A percentile compares a stretch with the other conserved stretches of the same genome.
Evolutionary conservation across 64 coral and sea anemone genomes (phyloP).

Genomic region (Porites australiensis): DNA sequence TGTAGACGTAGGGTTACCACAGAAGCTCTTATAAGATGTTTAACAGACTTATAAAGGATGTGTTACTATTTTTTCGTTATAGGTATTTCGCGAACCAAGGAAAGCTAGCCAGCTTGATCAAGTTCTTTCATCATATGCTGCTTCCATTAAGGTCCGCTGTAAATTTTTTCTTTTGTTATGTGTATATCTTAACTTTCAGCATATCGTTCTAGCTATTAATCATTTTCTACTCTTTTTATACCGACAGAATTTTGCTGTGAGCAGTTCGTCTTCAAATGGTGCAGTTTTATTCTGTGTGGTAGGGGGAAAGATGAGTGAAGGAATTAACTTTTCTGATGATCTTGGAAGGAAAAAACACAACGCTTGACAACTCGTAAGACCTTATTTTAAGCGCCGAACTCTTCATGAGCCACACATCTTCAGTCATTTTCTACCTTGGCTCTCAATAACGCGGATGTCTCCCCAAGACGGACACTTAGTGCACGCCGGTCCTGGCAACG

Average conservation of each 20-base stretch:
- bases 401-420: no score
- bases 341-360: slow-evolving; percentile 80
- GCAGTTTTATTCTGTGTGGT: slow-evolving; percentile 95
- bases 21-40: no score
- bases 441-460: no score
- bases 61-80: background rate
- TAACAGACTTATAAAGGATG: no score
- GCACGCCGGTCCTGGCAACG: no score
- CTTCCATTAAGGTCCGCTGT: slow-evolving; percentile 81
- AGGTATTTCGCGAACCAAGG: slow-evolving; percentile 95
- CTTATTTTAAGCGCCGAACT: background rate
- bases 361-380: no score
- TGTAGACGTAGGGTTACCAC: no score
- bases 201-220: background rate
- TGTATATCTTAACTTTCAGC: background rate
- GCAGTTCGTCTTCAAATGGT: slow-evolving; percentile 66
- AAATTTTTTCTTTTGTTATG: background rate
- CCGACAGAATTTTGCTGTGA: slow-evolving; percentile 16
- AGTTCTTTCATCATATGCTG: slow-evolving; percentile 72
- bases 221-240: background rate
- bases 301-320: slow-evolving; percentile 99
- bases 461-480: no score
- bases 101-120: slow-evolving; percentile 90
- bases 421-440: no score
- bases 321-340: slow-evolving; percentile 99